phyloP scores from a whole-genome alignment of 1,140 invertebrate species.

The Eriocheir sinensis region DNA sequence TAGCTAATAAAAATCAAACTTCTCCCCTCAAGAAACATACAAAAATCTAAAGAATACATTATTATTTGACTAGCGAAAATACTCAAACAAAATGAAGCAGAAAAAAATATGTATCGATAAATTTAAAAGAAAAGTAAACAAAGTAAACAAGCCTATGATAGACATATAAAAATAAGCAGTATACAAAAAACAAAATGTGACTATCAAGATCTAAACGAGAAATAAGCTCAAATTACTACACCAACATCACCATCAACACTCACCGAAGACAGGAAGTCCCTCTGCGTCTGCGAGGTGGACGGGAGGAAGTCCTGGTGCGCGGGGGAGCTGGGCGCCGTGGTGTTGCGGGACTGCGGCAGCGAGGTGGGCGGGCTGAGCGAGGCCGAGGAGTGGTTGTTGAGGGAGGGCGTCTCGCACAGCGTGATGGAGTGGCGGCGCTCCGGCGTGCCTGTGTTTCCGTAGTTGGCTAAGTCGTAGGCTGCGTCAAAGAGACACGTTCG shows the following conservation, averaged over 20 bases:
- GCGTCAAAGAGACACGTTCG: background rate
- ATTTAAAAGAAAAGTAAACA: no score
- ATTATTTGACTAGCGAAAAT: no score
- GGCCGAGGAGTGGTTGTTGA: slow-evolving; percentile 62
- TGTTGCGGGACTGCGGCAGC: slow-evolving; percentile 68
- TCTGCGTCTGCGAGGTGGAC: slow-evolving; percentile 75
- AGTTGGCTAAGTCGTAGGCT: slow-evolving; percentile 91
- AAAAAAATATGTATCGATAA: no score
- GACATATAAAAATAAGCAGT: background rate
- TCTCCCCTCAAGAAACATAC: no score
- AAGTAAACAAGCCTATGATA: no score
- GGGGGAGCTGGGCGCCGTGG: slow-evolving; percentile 72
- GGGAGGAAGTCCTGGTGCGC: slow-evolving; percentile 71
- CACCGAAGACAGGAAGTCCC: slow-evolving; percentile 77
- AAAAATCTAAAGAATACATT: no score
- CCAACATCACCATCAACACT: slow-evolving; percentile 31
- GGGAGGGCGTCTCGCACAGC: slow-evolving; percentile 82
- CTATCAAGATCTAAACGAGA: background rate
- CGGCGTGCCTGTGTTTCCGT: slow-evolving; percentile 86
- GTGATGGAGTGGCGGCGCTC: slow-evolving; percentile 87
- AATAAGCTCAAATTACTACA: no score
- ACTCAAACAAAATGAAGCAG: no score
- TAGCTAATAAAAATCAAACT: no score
- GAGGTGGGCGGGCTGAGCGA: slow-evolving; percentile 71
- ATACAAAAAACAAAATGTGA: background rate